phyloP scores from a whole-genome alignment of 2,888 invertebrate genomes.

The Drosophila eohydei region DNA sequence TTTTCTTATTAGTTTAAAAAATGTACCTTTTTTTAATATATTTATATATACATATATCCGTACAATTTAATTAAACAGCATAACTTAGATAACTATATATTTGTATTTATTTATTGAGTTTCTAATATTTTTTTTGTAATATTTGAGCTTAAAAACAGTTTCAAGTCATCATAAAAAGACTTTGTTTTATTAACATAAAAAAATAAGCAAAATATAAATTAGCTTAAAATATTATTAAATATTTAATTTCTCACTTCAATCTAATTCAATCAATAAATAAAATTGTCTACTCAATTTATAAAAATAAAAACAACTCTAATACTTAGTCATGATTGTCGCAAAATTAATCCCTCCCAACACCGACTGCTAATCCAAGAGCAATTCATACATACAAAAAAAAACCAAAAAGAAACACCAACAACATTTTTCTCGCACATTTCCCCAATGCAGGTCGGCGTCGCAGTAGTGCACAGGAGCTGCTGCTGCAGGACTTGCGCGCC shows the following conservation, averaged over 20 bases:
- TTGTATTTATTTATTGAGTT: too few relatives aligned
- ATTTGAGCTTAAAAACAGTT: too few relatives aligned
- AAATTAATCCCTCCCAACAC: conserved; percentile 21
- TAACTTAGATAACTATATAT: too few relatives aligned
- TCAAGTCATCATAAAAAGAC: too few relatives aligned
- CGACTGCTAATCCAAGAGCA: conserved; percentile 25
- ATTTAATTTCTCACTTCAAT: not conserved
- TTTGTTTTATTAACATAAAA: too few relatives aligned
- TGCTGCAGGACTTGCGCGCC: conserved; percentile 78
- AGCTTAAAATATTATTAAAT: not conserved
- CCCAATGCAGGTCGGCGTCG: conserved; percentile 60
- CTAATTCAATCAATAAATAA: not conserved
- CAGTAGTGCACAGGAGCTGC: conserved; percentile 75
- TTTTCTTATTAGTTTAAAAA: not conserved
- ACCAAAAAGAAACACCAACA: conserved; percentile 63
- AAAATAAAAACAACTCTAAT: not conserved
- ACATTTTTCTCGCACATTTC: conserved; percentile 78
- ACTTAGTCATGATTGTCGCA: conserved; percentile 11
- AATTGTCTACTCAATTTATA: not conserved
- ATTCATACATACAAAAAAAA: conserved; percentile 29
- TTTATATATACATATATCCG: too few relatives aligned
- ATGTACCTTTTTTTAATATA: not conserved
- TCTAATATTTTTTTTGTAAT: too few relatives aligned
- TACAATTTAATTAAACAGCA: too few relatives aligned
- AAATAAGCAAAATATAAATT: not conserved